Evolutionary conservation across 2,888 invertebrate genomes (phyloP).

Genomic region (Himalopsyche anomala): DNA sequence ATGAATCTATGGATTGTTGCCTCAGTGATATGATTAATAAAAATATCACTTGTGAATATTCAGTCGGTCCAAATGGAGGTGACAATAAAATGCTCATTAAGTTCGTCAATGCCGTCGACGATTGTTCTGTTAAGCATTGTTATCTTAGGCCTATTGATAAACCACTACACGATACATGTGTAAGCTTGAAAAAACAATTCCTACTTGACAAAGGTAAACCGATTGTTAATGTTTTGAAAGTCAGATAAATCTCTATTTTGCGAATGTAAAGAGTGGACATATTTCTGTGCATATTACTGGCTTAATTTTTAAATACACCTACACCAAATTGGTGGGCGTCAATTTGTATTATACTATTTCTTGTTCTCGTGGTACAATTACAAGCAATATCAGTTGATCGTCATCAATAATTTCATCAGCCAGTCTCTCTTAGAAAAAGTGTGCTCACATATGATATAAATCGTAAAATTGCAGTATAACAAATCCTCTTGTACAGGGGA

Average conservation of each 20-base stretch:
- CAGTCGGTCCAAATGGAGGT: slow-evolving; percentile 88
- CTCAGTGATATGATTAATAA: slow-evolving; percentile 78
- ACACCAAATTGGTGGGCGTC: no score
- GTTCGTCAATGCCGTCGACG: slow-evolving; percentile 79
- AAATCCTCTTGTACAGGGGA: no score
- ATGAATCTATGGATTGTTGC: slow-evolving; percentile 86
- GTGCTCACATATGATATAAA: no score
- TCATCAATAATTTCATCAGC: no score
- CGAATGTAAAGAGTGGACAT: no score
- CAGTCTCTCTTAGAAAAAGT: no score
- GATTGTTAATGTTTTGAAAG: slow-evolving; percentile 59
- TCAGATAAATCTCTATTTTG: neutral
- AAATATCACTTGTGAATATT: slow-evolving; percentile 81
- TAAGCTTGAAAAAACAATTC: slow-evolving; percentile 67
- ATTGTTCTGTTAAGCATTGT: slow-evolving; percentile 79
- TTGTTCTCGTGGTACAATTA: no score
- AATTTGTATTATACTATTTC: no score
- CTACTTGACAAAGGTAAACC: slow-evolving; percentile 62
- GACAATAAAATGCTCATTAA: slow-evolving; percentile 82
- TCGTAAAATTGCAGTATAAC: no score
- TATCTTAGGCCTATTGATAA: slow-evolving; percentile 73
- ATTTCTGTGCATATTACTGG: no score
- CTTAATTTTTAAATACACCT: no score
- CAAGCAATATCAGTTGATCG: no score
- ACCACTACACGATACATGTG: slow-evolving; percentile 79